These are phyloP conservation scores for Drosophila mimetica DNA, from an alignment of 2,888 invertebrate genomes.

Conservation along the genomic window DNA sequence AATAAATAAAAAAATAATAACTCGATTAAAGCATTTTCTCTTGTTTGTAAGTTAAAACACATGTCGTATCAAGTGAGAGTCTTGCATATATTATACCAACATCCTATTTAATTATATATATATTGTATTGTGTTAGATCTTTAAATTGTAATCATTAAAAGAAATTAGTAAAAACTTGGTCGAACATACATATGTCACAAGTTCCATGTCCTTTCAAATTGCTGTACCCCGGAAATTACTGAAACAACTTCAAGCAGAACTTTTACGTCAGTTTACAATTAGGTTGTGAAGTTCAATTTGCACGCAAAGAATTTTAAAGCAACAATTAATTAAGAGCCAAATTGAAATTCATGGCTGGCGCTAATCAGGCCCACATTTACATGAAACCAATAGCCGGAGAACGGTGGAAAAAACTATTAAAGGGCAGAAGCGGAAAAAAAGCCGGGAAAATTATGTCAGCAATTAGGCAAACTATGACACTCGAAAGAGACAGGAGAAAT, in stretches of 20 bases:
- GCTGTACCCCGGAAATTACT: no score
- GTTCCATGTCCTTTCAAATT: no score
- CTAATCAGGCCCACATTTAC: slow-evolving; percentile 77
- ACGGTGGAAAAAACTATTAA: slow-evolving; percentile 65
- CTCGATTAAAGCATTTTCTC: no score
- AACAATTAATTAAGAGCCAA: slow-evolving; percentile 75
- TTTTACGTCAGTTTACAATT: neutral
- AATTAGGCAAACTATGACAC: slow-evolving; percentile 76
- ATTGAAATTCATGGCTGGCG: slow-evolving; percentile 75
- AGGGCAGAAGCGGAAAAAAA: slow-evolving; percentile 43
- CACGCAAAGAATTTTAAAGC: slow-evolving; percentile 69
- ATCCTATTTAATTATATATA: no score
- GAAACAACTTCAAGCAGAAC: neutral
- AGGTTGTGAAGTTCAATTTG: slow-evolving; percentile 28
- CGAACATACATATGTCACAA: no score
- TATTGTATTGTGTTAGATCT: no score
- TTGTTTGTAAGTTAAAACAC: no score
- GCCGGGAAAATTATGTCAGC: slow-evolving; percentile 64
- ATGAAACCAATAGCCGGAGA: slow-evolving; percentile 65
- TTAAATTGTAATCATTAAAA: no score
- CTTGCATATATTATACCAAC: no score
- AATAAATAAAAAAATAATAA: no score
- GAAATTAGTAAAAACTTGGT: no score
- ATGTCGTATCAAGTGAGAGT: no score
- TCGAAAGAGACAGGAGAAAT: slow-evolving; percentile 34